Conservation (phyloP, 1,140 invertebrate species). For the Acarapis woodi region DNA sequence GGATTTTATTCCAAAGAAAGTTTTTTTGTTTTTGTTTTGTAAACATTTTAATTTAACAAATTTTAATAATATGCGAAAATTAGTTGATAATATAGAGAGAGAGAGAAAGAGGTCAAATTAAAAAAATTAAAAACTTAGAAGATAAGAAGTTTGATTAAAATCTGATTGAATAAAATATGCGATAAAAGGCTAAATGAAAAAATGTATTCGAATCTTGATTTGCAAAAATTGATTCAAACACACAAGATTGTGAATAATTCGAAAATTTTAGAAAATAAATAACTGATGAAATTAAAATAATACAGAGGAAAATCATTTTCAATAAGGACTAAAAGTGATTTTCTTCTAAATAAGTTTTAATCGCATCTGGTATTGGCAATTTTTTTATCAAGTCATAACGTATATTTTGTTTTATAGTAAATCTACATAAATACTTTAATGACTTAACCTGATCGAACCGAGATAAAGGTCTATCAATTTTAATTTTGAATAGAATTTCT, state of each 20-base stretch:
- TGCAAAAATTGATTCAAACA: not conserved
- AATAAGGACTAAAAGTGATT: too few species aligned
- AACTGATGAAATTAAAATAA: too few species aligned
- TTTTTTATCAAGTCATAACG: not conserved
- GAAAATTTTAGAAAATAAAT: not conserved
- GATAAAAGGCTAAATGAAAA: not conserved
- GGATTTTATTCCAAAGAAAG: too few species aligned
- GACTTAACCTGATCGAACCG: constrained; percentile 38
- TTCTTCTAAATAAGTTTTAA: not conserved
- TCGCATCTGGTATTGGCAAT: not conserved
- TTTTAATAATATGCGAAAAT: too few species aligned
- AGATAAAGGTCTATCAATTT: constrained; percentile 41
- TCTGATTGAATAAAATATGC: not conserved
- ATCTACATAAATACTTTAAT: constrained; percentile 40
- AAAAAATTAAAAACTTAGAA: too few species aligned
- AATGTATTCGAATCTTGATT: not conserved
- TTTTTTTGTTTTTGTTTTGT: too few species aligned
- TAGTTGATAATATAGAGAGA: too few species aligned
- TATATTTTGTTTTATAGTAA: constrained; percentile 35
- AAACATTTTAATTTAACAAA: too few species aligned
- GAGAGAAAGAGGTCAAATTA: too few species aligned
- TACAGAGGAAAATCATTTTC: too few species aligned
- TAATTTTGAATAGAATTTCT: constrained; percentile 37
- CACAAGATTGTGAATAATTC: not conserved
- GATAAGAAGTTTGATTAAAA: not conserved